phyloP scores from a whole-genome alignment of 2,113 vertebrate species.

The Xerus inauris region DNA sequence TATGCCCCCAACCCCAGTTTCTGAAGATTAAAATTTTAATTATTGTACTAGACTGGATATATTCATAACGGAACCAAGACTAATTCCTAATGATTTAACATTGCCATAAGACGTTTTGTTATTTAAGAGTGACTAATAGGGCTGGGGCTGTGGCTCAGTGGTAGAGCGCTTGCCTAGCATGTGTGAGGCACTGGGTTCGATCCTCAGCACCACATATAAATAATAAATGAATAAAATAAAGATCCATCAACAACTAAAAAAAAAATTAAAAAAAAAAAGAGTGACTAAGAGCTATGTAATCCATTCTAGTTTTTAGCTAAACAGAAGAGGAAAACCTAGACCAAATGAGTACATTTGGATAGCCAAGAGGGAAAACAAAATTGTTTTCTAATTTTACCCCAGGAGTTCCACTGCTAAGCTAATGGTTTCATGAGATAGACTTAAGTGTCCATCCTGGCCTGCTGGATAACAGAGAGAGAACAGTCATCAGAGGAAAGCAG shows the following conservation, averaged over 20 bases:
- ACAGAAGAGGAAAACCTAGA: not conserved
- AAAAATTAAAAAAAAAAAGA: too few species aligned
- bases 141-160: too few species aligned
- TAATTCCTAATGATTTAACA: not conserved
- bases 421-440: not conserved
- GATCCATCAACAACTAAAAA: too few species aligned
- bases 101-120: not conserved
- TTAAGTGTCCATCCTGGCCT: not conserved
- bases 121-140: not conserved
- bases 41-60: not conserved
- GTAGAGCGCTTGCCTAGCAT: too few species aligned
- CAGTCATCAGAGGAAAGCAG: not conserved
- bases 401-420: not conserved
- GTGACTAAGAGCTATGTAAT: not conserved
- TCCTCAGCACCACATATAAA: too few species aligned
- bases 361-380: not conserved
- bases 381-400: not conserved
- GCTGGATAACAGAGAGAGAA: not conserved
- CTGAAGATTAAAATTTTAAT: constrained; percentile 22
- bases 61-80: not conserved
- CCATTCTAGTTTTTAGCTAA: not conserved
- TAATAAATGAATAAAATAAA: too few species aligned
- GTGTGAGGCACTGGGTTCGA: too few species aligned
- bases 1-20: too few species aligned
- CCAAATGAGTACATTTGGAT: not conserved